Evolutionary conservation across 1,140 invertebrate species (phyloP).

Genomic region (Portunus trituberculatus): DNA sequence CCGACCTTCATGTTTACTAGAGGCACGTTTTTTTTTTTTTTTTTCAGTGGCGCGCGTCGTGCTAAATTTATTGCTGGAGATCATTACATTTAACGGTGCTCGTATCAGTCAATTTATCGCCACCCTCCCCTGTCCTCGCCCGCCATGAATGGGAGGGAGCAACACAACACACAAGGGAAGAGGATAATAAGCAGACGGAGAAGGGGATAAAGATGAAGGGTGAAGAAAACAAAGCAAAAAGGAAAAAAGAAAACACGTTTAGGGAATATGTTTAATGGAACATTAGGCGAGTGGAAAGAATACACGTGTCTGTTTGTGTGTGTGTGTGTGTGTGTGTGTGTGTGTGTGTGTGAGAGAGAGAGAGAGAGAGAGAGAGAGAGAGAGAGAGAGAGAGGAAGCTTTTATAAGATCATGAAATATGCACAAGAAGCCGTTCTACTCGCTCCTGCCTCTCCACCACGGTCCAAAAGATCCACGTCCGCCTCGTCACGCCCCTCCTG

Average conservation of each 20-base stretch:
- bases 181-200: background rate
- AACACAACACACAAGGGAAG: background rate
- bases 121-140: background rate
- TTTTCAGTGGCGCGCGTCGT: background rate
- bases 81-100: background rate
- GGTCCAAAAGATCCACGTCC: background rate
- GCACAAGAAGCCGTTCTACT: background rate
- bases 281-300: no score
- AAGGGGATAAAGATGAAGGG: background rate
- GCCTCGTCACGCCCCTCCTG: background rate
- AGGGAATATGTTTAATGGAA: no score
- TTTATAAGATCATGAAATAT: background rate
- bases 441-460: background rate
- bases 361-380: background rate
- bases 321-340: background rate
- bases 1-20: background rate
- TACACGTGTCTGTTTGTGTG: no score
- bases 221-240: background rate
- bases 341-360: background rate
- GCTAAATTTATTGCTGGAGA: background rate
- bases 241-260: background rate
- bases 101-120: conserved; percentile 1
- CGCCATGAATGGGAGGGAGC: background rate
- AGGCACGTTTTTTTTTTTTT: background rate
- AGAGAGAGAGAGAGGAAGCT: background rate